Conservation (phyloP, 1,140 invertebrate genomes). For the Thaumatotibia leucotreta region DNA sequence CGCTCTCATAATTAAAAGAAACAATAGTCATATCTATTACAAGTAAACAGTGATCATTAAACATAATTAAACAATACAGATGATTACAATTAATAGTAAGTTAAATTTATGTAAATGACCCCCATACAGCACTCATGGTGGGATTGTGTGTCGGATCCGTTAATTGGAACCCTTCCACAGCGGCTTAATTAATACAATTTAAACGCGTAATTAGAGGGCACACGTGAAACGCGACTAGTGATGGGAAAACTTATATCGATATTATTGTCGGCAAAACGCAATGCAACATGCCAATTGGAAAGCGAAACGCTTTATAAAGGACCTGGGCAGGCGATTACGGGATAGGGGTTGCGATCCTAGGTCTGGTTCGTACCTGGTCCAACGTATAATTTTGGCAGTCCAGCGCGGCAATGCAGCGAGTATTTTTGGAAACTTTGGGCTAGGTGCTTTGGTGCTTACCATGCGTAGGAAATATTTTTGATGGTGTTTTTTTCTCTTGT, state of each 20-base stretch:
- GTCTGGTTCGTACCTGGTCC: too few relatives aligned
- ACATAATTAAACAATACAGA: conserved; percentile 1
- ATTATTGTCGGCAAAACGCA: too few relatives aligned
- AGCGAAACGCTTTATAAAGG: too few relatives aligned
- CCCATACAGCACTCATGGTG: conserved; percentile 29
- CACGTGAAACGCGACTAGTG: conserved; percentile 49
- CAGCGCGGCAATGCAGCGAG: too few relatives aligned
- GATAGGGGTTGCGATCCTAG: too few relatives aligned
- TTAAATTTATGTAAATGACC: conserved; percentile 34
- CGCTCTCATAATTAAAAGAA: not conserved
- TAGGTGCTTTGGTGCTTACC: too few relatives aligned
- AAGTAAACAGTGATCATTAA: conserved; percentile 2
- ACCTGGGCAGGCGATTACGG: too few relatives aligned
- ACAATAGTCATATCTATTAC: not conserved
- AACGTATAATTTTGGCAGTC: too few relatives aligned
- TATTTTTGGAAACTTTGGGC: too few relatives aligned
- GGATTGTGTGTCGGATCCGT: conserved; percentile 28
- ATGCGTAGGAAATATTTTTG: too few relatives aligned
- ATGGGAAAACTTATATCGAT: conserved; percentile 18
- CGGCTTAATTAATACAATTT: conserved; percentile 71
- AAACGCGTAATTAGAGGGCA: conserved; percentile 60
- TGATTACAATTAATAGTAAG: not conserved
- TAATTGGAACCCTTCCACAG: conserved; percentile 64
- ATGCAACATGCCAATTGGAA: too few relatives aligned
- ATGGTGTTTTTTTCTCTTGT: too few relatives aligned